These are phyloP conservation scores for Athetis lepigone DNA, from an alignment of 2,888 invertebrate species.

Conservation along the genomic window DNA sequence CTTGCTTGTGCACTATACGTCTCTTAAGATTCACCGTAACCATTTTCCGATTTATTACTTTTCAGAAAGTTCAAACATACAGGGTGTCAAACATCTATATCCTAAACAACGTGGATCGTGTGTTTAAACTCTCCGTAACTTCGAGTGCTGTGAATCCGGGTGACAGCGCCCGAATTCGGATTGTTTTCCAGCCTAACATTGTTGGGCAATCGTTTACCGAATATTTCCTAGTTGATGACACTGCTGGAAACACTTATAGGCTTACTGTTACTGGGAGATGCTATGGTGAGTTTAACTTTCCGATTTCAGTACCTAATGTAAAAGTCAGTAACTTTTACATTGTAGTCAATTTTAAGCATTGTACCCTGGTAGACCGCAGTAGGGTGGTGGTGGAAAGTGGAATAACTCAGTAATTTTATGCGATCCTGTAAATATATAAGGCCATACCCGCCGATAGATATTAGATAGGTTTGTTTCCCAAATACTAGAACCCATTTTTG, in stretches of 20 bases:
- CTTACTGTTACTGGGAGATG: slow-evolving; percentile 82
- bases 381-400: too few species aligned
- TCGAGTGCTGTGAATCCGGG: slow-evolving; percentile 74
- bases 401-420: too few species aligned
- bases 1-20: too few species aligned
- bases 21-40: too few species aligned
- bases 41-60: slow-evolving; percentile 30
- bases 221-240: slow-evolving; percentile 83
- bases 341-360: too few species aligned
- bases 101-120: slow-evolving; percentile 81
- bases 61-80: slow-evolving; percentile 77
- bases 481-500: not conserved
- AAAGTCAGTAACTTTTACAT: too few species aligned
- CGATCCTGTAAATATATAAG: too few species aligned
- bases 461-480: not conserved
- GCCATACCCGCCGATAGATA: not conserved
- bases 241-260: slow-evolving; percentile 75
- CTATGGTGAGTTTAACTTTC: slow-evolving; percentile 73
- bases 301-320: too few species aligned
- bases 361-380: too few species aligned
- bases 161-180: slow-evolving; percentile 72
- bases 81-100: slow-evolving; percentile 80
- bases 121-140: slow-evolving; percentile 78
- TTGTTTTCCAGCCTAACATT: slow-evolving; percentile 79
- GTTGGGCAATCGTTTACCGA: slow-evolving; percentile 83